Percentiles rank a stretch among this genome's conserved stretches.
Conservation (phyloP, 2,888 invertebrate genomes). For the Mesodorylaimus sp. region DNA sequence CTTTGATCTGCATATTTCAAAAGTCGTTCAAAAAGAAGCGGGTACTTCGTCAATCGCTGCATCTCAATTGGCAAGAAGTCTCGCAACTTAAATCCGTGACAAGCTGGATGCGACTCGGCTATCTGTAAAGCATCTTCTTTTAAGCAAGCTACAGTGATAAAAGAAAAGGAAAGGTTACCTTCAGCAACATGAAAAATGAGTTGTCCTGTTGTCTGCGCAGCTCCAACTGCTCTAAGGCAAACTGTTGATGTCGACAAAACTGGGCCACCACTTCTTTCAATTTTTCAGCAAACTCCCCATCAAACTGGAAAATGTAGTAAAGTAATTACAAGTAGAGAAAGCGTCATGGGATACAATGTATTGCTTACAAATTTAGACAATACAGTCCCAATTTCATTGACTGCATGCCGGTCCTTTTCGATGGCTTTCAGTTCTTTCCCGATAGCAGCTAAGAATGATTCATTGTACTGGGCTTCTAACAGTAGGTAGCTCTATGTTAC, state of each 20-base stretch:
- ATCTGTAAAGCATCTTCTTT: slow-evolving; percentile 6
- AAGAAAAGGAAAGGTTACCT: not conserved
- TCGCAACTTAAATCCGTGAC: slow-evolving; percentile 40
- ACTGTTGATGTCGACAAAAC: not conserved
- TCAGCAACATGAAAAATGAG: not conserved
- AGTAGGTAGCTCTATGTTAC: too few species aligned
- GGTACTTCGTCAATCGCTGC: slow-evolving; percentile 68
- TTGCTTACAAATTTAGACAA: too few species aligned
- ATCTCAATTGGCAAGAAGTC: slow-evolving; percentile 71
- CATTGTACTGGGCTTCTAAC: too few species aligned
- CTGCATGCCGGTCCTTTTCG: too few species aligned
- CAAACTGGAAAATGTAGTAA: too few species aligned
- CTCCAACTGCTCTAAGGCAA: not conserved
- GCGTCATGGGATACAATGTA: too few species aligned
- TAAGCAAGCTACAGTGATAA: not conserved
- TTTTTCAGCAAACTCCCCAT: not conserved
- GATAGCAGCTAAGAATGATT: too few species aligned
- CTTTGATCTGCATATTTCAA: slow-evolving; percentile 50
- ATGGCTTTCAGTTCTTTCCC: too few species aligned
- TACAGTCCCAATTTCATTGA: too few species aligned
- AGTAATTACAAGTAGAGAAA: too few species aligned
- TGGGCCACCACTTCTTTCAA: not conserved
- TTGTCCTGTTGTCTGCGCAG: not conserved
- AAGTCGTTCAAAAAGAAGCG: slow-evolving; percentile 61
- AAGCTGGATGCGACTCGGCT: slow-evolving; percentile 58